Evolutionary conservation across 1,140 invertebrate genomes (phyloP).

Genomic region (Drosophila kepulauana): DNA sequence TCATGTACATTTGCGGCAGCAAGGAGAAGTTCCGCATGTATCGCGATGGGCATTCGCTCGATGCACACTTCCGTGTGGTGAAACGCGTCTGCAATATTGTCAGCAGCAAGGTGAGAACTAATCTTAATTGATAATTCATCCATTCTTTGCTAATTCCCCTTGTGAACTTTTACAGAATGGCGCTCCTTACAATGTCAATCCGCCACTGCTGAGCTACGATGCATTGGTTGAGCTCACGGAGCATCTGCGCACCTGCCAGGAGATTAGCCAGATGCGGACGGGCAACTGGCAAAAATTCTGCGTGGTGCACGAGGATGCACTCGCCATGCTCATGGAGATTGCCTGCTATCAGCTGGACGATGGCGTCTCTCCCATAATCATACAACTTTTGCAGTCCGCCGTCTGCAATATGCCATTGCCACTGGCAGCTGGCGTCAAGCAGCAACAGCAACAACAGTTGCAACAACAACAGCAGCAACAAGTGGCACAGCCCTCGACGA

Average conservation of each 20-base stretch:
- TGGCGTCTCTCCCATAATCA: conserved; percentile 95
- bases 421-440: conserved; percentile 49
- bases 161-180: conserved; percentile 49
- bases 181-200: conserved; percentile 83
- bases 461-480: conserved; percentile 28
- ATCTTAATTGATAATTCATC: neutral
- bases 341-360: conserved; percentile 94
- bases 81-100: conserved; percentile 84
- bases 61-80: conserved; percentile 91
- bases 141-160: neutral
- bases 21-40: conserved; percentile 98
- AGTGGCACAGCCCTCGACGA: conserved; percentile 11
- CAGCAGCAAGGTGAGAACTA: conserved; percentile 83
- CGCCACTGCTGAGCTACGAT: conserved; percentile 92
- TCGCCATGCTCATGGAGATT: conserved; percentile 92
- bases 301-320: conserved; percentile 89
- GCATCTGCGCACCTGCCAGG: conserved; percentile 96
- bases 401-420: conserved; percentile 87
- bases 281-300: conserved; percentile 98
- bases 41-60: conserved; percentile 95
- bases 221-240: conserved; percentile 96
- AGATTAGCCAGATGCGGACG: conserved; percentile 95
- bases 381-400: conserved; percentile 95
- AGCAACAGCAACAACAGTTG: conserved; percentile 41
- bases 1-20: conserved; percentile 97